Conservation (phyloP, 2,113 vertebrate genomes). For the Zosterops japonicus region DNA sequence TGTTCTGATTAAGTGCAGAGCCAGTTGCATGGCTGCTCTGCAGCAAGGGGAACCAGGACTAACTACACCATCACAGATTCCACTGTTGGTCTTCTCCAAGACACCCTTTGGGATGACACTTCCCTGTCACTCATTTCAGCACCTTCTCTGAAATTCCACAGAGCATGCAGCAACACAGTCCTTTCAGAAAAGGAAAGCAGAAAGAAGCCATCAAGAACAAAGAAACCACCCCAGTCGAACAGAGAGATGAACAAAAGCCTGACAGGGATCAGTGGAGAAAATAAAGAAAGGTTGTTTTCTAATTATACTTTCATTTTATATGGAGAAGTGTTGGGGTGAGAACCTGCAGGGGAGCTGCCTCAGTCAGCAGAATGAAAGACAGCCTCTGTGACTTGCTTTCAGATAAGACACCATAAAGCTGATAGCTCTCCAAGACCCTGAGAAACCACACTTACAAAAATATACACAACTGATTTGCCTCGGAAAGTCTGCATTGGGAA, state of each 20-base stretch:
- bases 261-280: not conserved
- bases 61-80: not conserved
- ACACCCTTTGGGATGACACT: not conserved
- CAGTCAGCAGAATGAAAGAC: slow-evolving; percentile 49
- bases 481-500: not conserved
- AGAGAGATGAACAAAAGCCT: not conserved
- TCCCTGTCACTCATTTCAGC: not conserved
- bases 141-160: not conserved
- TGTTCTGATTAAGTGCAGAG: not conserved
- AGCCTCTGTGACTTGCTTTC: slow-evolving; percentile 24
- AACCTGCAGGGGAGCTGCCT: slow-evolving; percentile 18
- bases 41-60: not conserved
- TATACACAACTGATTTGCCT: slow-evolving; percentile 24
- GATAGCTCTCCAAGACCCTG: slow-evolving; percentile 55
- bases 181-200: not conserved
- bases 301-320: slow-evolving; percentile 10
- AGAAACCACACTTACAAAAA: slow-evolving; percentile 64
- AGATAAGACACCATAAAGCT: slow-evolving; percentile 52
- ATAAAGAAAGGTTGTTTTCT: not conserved
- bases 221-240: not conserved
- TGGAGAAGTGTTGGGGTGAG: not conserved
- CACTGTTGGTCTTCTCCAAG: not conserved
- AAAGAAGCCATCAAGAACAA: not conserved
- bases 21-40: not conserved
- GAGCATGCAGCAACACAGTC: not conserved